phyloP scores from a whole-genome alignment of 92 coral and sea anemone genomes.

The Chrysogorgia sp. region DNA sequence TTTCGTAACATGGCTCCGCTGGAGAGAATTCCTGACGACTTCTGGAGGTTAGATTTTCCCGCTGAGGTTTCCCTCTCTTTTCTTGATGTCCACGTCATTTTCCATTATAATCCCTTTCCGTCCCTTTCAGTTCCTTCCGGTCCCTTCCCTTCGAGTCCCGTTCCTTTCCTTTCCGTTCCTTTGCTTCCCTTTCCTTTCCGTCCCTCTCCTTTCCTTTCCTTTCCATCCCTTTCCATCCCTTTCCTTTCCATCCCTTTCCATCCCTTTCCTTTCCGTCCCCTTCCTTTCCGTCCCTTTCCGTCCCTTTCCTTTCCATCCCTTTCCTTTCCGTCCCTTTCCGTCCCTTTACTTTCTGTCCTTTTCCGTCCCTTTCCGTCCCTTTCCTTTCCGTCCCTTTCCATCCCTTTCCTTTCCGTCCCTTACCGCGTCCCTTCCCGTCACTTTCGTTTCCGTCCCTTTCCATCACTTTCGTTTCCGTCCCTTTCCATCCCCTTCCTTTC shows the following conservation, averaged over 20 bases:
- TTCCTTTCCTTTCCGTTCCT: neutral
- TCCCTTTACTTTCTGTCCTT: too few relatives aligned
- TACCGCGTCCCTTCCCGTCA: neutral
- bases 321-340: too few relatives aligned
- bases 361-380: too few relatives aligned
- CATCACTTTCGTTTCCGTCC: neutral
- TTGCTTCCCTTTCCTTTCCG: neutral
- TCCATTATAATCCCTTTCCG: neutral
- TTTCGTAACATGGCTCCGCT: constrained; percentile 48
- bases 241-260: too few relatives aligned
- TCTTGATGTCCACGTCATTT: neutral
- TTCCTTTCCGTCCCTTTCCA: neutral
- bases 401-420: too few relatives aligned
- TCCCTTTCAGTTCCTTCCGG: neutral
- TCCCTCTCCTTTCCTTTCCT: too few relatives aligned
- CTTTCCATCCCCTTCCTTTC: neutral
- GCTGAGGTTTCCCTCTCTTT: neutral
- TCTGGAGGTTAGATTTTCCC: constrained; percentile 66
- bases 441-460: neutral
- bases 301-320: too few relatives aligned
- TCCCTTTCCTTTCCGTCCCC: too few relatives aligned
- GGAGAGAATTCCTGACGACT: constrained; percentile 71
- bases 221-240: too few relatives aligned
- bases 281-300: too few relatives aligned
- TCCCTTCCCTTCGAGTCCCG: neutral